Base-by-base conservation (phyloP, 2,888 invertebrate genomes). In the Digitonthophagus gazella region DNA sequence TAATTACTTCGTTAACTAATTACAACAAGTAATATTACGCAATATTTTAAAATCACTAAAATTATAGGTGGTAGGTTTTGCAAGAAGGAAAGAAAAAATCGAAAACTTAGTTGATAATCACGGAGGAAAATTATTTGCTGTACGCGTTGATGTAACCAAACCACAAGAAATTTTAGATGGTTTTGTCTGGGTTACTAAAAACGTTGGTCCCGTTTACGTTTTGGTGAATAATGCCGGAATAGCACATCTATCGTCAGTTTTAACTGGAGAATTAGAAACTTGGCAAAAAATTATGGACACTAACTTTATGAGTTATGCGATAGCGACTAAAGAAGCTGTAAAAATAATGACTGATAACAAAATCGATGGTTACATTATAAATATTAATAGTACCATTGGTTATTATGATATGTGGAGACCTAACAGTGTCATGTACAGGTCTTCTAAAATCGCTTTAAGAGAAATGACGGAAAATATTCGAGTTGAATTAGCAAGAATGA, bases 341-440 rank as follows among this genome's bases (percentile, higher is more conserved):
- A 18, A 28, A 15, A 67, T 65, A 15, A 70, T 70, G 70, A 14
- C 28, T 56, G 14, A 20, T 1, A 19, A 67, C 15, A 44, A 14
- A 20, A 67, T 70, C 16, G 57, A 15, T 2, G 70, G 70, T 3
- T 64, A 65, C 28, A 67, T 70, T n/a, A 63, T 70, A n/a, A 68
- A 68, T 57, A 68, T 70, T 2, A 67, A 65, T 18, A 70, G 70
- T 61, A 11, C 65, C 1, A 18, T 15, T 1, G 70, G 70, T 0
- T 65, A 67, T 16, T 22, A 61, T 19, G 44, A 63, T 2, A 11
- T 69, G 3, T n/a, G 61, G 14, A 2, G 5, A 0, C 65, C 65
- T 11, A 54, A 3, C 5, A 2, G 14, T 22, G 15, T 15, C 18
- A 15, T 65, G 1, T 65, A 65, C 15, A 16, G 28, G 1, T 19